These are phyloP conservation scores for Henricia sp. DNA, from an alignment of 53 echinoderm and acorn worm species.

Conservation along the genomic window DNA sequence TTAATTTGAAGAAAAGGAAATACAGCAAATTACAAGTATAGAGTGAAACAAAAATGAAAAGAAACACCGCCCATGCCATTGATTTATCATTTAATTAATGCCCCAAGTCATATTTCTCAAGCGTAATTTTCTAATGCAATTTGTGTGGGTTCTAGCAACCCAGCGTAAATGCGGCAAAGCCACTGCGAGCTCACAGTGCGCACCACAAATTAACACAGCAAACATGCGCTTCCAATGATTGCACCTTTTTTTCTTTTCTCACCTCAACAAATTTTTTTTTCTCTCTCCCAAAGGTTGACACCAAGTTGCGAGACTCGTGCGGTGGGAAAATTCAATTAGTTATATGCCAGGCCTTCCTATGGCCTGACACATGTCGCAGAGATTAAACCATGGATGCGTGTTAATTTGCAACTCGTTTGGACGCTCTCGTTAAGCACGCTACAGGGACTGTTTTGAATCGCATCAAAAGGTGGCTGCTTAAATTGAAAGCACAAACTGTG, in stretches of 20 bases:
- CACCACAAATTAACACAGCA: constrained; percentile 25
- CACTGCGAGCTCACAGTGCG: neutral
- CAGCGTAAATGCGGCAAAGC: constrained; percentile 13
- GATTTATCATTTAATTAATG: constrained; percentile 33
- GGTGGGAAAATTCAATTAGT: constrained; percentile 48
- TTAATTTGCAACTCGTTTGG: constrained; percentile 60
- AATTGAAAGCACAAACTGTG: constrained; percentile 20
- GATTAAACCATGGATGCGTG: constrained; percentile 54
- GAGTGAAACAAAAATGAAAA: neutral
- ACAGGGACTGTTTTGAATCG: constrained; percentile 4
- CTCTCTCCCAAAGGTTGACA: neutral
- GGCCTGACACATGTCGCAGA: constrained; percentile 41
- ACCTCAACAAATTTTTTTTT: no score
- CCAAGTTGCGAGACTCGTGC: neutral
- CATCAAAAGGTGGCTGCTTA: neutral
- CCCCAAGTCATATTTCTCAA: constrained; percentile 43
- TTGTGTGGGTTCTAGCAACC: constrained; percentile 9
- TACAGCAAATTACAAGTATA: neutral
- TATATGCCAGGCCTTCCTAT: constrained; percentile 51
- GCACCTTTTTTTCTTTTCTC: neutral
- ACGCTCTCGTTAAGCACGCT: constrained; percentile 3
- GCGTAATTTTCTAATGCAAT: constrained; percentile 50
- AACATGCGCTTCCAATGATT: constrained; percentile 36
- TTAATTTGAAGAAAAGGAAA: neutral
- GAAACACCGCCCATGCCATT: neutral